Conservation (phyloP, 2,113 vertebrate species). For the Thinocorus orbignyianus region DNA sequence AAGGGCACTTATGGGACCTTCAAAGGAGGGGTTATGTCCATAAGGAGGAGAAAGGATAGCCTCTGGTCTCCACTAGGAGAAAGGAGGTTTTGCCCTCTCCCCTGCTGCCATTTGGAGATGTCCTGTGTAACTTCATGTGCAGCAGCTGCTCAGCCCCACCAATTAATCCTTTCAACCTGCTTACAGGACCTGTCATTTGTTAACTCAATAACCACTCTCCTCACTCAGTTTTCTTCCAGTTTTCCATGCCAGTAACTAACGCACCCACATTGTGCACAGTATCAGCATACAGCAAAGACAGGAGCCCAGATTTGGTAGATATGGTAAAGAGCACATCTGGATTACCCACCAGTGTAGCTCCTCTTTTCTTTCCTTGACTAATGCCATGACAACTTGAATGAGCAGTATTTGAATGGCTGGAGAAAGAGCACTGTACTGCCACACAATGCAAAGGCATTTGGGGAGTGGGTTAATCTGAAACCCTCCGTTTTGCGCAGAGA, state of each 20-base stretch:
- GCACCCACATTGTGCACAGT: neutral
- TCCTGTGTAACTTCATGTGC: neutral
- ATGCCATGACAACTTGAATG: rapidly evolving
- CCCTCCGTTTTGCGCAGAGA: neutral
- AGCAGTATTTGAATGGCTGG: neutral
- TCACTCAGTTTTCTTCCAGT: neutral
- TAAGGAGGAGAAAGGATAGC: neutral
- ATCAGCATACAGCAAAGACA: neutral
- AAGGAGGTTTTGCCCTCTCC: neutral
- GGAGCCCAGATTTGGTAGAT: neutral
- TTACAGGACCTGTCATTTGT: neutral
- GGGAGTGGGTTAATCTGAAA: neutral
- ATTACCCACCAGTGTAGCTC: neutral
- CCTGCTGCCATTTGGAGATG: neutral
- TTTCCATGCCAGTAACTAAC: neutral
- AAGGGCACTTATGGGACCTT: rapidly evolving
- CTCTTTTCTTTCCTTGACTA: neutral
- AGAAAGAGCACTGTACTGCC: neutral
- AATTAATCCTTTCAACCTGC: neutral
- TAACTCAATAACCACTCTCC: constrained; percentile 1
- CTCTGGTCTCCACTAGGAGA: neutral
- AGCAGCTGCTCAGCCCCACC: neutral
- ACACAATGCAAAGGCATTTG: neutral
- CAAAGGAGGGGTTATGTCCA: neutral
- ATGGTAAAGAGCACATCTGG: neutral